Base-by-base conservation (phyloP, 2,113 vertebrate species). In the Aptenodytes forsteri region DNA sequence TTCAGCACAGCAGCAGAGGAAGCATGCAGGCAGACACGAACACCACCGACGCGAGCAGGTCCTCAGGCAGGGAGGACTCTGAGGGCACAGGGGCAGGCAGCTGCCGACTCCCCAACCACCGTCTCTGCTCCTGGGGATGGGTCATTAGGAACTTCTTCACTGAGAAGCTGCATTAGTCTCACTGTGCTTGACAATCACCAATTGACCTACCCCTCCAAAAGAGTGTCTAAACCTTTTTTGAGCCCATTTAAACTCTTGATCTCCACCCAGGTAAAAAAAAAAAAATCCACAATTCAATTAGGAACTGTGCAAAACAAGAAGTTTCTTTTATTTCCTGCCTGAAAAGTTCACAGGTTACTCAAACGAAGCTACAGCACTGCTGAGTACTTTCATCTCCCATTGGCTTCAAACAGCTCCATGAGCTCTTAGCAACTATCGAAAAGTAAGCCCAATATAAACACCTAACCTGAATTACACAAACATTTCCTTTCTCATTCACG, bases 11-110 rank as follows among this genome's bases (percentile, higher is more conserved):
- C 78, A 34, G 30, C 5, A 3, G 30, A 52, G 69, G 73, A n/a
- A 32, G 26, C 0, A 0, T 20, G 69, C 50, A 7, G 49, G 36
- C 52, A 72, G 58, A 54, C 27, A 22, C 0, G 0, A 82, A 17
- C 65, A 61, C 34, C 42, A 10, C 27, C 1, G 0, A 11, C 34
- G 9, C 59, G 44, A 40, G 50, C 6, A n/a, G 26, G 12, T 66
- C 40, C 64, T n/a, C 65, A 40, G 58, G 65, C 64, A 36, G 54
- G 19, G n/a, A 62, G 65, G 54, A 11, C 54, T 29, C 47, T 21
- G 25, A 27, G 2, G 1, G 77, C 62, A 25, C 61, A 22, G 44
- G 47, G 58, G 2, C 75, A 58, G 38, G 77, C 58, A 73, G 70
- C 65, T 56, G 44, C 73, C 47, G 42, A 66, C 47, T 58, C 73